Percentiles rank a stretch among this genome's conserved stretches.
Evolutionary conservation across 2,113 vertebrate genomes (phyloP).

Genomic region (Cnemophilus loriae): DNA sequence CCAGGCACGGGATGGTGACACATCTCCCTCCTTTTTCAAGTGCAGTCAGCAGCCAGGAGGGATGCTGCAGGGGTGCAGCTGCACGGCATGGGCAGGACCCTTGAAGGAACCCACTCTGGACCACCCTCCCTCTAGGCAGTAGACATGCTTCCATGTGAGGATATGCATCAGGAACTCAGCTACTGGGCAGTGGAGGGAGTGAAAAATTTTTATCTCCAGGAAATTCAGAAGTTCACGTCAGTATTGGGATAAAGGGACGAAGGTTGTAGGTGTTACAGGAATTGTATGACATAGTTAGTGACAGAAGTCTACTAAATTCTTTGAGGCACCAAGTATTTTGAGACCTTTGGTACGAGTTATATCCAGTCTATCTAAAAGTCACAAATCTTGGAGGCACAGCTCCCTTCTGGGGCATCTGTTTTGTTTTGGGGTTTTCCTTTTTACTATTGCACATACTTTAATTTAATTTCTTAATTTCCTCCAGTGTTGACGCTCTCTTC

Average conservation of each 20-base stretch:
- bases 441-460: background rate
- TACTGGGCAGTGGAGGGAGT: background rate
- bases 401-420: background rate
- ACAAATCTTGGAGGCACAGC: background rate
- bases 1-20: accelerated
- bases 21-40: accelerated
- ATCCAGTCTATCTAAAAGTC: background rate
- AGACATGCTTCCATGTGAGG: background rate
- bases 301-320: background rate
- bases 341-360: background rate
- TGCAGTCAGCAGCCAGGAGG: background rate
- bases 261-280: background rate
- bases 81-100: accelerated
- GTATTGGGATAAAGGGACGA: background rate
- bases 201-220: background rate
- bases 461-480: background rate
- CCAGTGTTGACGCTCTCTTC: background rate
- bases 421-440: background rate
- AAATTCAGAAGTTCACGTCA: background rate
- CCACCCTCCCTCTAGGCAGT: background rate
- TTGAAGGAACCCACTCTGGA: background rate
- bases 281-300: background rate
- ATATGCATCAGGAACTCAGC: background rate
- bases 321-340: background rate
- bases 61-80: background rate